These are phyloP conservation scores for Troides helena DNA, from an alignment of 2,888 invertebrate species.

Conservation along the genomic window DNA sequence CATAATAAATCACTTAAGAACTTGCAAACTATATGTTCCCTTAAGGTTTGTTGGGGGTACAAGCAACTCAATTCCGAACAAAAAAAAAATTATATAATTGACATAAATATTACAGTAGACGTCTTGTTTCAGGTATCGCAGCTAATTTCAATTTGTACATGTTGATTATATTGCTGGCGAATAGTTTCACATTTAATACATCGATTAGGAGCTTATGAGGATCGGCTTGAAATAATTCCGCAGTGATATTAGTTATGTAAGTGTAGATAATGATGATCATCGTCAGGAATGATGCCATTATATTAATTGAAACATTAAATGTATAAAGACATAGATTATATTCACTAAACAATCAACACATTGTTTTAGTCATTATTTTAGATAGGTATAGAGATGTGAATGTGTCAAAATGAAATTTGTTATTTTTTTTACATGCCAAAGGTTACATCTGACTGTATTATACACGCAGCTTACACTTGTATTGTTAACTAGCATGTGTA, in stretches of 20 bases:
- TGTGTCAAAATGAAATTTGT: constrained; percentile 38
- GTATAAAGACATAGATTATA: constrained; percentile 33
- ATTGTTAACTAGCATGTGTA: constrained; percentile 33
- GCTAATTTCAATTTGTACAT: constrained; percentile 41
- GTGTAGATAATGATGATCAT: constrained; percentile 54
- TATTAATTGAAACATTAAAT: constrained; percentile 25
- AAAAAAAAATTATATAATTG: not conserved
- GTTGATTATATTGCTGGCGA: constrained; percentile 40
- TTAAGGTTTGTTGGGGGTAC: too few relatives aligned
- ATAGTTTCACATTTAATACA: constrained; percentile 6
- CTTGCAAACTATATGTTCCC: too few relatives aligned
- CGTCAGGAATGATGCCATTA: constrained; percentile 40
- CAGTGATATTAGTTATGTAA: constrained; percentile 70
- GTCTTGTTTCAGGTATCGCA: constrained; percentile 57
- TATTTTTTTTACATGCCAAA: constrained; percentile 59
- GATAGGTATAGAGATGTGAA: constrained; percentile 41
- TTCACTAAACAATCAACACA: constrained; percentile 32
- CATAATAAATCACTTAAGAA: too few relatives aligned
- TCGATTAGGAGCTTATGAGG: constrained; percentile 68
- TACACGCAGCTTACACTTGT: constrained; percentile 10
- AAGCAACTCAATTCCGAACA: not conserved
- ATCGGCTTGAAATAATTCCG: constrained; percentile 51
- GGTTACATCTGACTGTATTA: constrained; percentile 33
- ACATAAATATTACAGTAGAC: not conserved
- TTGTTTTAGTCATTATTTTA: constrained; percentile 16